Conservation (phyloP, 2,888 invertebrate species). For the Drosophila atripex region DNA sequence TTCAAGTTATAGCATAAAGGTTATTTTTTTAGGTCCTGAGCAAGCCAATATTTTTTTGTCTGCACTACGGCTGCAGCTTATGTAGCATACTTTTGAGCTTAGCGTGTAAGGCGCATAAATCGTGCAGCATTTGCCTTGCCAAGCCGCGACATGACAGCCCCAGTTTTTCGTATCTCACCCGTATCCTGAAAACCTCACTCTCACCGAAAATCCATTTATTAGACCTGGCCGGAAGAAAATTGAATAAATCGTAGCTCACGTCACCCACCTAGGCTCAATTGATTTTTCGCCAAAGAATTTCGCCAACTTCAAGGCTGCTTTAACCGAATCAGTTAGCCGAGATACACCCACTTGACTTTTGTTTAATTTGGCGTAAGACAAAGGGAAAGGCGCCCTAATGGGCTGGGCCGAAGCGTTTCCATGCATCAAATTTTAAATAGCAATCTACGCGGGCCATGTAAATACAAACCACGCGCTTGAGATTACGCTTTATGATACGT, state of each 20-base stretch:
- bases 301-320: conserved; percentile 58
- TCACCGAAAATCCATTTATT: conserved; percentile 70
- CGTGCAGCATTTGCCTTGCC: conserved; percentile 60
- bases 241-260: conserved; percentile 69
- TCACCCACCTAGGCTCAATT: conserved; percentile 63
- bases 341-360: conserved; percentile 51
- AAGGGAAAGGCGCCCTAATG: conserved; percentile 28
- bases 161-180: conserved; percentile 2
- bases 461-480: conserved; percentile 73
- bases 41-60: conserved; percentile 6
- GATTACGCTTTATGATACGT: conserved; percentile 81
- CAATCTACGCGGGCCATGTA: conserved; percentile 69
- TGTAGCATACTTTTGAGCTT: conserved; percentile 77
- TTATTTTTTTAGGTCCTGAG: background rate
- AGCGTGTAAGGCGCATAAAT: conserved; percentile 77
- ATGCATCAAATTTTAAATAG: conserved; percentile 79
- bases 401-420: conserved; percentile 16
- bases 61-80: conserved; percentile 58
- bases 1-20: too few species aligned
- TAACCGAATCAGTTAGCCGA: conserved; percentile 33
- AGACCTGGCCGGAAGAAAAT: conserved; percentile 64
- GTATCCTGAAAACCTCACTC: background rate
- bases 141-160: conserved; percentile 48
- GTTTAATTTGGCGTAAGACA: conserved; percentile 64
- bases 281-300: conserved; percentile 55